Conservation (phyloP, 23 tunicate species). For the Clavelina lepadiformis region DNA sequence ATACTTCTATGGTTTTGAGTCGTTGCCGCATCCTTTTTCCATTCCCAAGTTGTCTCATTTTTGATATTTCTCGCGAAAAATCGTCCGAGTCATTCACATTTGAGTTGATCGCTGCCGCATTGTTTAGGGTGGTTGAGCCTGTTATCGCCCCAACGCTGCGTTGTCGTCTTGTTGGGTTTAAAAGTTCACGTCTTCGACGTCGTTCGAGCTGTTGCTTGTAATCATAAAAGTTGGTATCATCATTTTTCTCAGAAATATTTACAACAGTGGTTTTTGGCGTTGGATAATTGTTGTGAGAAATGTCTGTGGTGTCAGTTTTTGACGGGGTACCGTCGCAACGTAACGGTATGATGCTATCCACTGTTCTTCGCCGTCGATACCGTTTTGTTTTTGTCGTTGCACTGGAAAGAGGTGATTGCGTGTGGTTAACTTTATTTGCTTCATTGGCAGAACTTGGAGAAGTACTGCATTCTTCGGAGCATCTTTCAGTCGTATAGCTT, state of each 20-base stretch:
- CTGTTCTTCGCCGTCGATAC: slow-evolving; percentile 22
- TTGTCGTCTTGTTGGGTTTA: slow-evolving; percentile 10
- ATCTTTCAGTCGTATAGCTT: too few species aligned
- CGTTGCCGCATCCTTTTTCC: neutral
- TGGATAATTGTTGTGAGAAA: neutral
- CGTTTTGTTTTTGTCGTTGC: slow-evolving; percentile 16
- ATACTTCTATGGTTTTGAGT: slow-evolving; percentile 17
- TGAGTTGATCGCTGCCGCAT: too few species aligned
- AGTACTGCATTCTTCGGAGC: too few species aligned
- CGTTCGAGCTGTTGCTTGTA: slow-evolving; percentile 17
- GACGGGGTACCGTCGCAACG: neutral
- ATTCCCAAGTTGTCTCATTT: neutral
- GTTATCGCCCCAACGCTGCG: slow-evolving; percentile 7
- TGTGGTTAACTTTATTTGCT: too few species aligned
- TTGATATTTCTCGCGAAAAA: too few species aligned
- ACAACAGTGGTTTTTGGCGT: neutral
- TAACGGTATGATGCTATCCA: slow-evolving; percentile 9
- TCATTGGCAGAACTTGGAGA: too few species aligned
- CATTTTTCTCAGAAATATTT: neutral
- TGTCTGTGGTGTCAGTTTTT: neutral
- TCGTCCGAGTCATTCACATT: too few species aligned
- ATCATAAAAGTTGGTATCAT: slow-evolving; percentile 6
- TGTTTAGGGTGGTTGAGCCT: too few species aligned
- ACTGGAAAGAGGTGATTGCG: too few species aligned
- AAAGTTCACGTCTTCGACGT: slow-evolving; percentile 22